phyloP scores from a whole-genome alignment of 1,140 invertebrate species.

The Solenopsis invicta region DNA sequence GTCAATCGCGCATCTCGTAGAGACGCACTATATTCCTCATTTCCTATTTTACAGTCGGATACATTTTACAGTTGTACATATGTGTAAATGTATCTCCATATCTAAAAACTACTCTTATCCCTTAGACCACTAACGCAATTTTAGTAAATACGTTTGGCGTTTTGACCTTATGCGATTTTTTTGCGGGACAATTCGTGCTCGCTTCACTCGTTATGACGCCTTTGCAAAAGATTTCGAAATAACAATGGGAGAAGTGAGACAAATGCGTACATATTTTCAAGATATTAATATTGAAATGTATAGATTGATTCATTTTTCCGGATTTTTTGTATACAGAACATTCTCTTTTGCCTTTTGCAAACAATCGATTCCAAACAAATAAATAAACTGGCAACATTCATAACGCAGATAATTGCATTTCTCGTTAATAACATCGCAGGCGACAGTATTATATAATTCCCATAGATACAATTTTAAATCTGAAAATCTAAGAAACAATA shows the following conservation, averaged over 20 bases:
- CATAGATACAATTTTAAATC: neutral
- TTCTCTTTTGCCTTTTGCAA: neutral
- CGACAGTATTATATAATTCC: slow-evolving; percentile 12
- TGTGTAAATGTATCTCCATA: slow-evolving; percentile 19
- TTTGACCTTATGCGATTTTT: slow-evolving; percentile 18
- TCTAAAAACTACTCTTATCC: slow-evolving; percentile 13
- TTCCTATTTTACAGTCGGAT: slow-evolving; percentile 2
- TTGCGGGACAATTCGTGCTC: neutral
- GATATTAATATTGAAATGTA: slow-evolving; percentile 13
- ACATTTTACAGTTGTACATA: slow-evolving; percentile 27
- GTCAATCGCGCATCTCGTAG: neutral
- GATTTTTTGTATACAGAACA: neutral
- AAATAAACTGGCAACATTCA: neutral
- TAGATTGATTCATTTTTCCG: neutral
- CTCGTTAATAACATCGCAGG: slow-evolving; percentile 15
- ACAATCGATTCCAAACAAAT: slow-evolving; percentile 10
- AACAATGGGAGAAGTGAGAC: neutral
- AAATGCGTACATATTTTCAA: neutral
- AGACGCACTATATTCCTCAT: neutral
- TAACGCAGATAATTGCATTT: neutral
- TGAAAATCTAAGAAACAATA: neutral
- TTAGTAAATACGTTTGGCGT: slow-evolving; percentile 39
- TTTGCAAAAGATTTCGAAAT: neutral
- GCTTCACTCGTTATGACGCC: neutral
- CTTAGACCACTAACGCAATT: slow-evolving; percentile 25